Percentiles rank a stretch among this genome's conserved stretches.
Evolutionary conservation across 2,113 vertebrate species (phyloP).

Genomic region (Scortum barcoo): DNA sequence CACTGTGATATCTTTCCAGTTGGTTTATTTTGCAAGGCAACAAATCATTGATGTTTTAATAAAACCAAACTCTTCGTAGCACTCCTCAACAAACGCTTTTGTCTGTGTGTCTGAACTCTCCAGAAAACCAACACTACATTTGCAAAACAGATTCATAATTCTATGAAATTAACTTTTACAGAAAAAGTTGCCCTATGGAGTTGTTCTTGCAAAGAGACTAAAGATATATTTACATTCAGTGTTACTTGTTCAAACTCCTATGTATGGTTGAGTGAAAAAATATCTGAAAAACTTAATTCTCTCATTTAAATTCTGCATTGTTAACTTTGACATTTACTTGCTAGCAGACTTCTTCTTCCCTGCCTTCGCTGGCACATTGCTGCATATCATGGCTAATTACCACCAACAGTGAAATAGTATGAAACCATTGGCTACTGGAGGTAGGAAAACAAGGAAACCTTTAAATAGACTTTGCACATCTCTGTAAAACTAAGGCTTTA

Average conservation of each 20-base stretch:
- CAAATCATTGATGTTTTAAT: neutral
- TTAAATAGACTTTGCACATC: neutral
- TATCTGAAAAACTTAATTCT: neutral
- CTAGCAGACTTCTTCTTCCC: neutral
- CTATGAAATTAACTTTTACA: neutral
- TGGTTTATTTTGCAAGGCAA: neutral
- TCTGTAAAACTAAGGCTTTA: neutral
- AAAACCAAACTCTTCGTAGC: neutral
- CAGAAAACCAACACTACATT: neutral
- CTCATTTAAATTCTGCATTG: neutral
- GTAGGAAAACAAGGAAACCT: neutral
- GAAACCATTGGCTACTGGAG: neutral
- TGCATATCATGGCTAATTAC: neutral
- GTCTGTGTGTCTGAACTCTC: neutral
- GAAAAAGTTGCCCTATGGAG: neutral
- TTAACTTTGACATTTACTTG: neutral
- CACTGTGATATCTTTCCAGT: neutral
- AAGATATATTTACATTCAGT: neutral
- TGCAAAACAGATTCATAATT: neutral
- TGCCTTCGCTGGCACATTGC: neutral
- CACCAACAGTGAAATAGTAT: neutral
- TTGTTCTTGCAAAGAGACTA: neutral
- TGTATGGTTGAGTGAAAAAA: neutral
- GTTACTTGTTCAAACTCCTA: neutral
- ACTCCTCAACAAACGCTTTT: neutral